These are phyloP conservation scores for Charanyca ferruginea DNA, from an alignment of 2,888 invertebrate species.

Conservation along the genomic window DNA sequence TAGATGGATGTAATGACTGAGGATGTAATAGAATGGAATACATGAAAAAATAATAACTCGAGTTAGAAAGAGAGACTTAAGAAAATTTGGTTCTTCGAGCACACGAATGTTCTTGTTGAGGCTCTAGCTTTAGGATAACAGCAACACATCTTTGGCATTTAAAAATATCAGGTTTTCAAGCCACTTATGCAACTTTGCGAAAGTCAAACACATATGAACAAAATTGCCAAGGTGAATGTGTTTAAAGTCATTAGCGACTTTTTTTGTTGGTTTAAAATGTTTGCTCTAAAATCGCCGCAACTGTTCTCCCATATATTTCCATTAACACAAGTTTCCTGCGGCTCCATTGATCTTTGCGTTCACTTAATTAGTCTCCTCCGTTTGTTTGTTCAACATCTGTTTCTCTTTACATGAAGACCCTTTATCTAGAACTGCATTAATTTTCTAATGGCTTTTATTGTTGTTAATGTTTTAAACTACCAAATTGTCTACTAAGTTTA, in stretches of 20 bases:
- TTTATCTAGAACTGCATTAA: constrained; percentile 18
- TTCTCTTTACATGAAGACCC: constrained; percentile 66
- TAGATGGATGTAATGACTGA: background rate
- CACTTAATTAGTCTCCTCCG: constrained; percentile 73
- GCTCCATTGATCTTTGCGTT: constrained; percentile 67
- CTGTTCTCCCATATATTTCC: constrained; percentile 50
- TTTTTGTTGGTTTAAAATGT: constrained; percentile 14
- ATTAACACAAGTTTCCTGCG: constrained; percentile 48
- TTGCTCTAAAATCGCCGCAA: constrained; percentile 12
- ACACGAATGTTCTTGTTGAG: background rate
- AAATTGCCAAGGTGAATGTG: constrained; percentile 39
- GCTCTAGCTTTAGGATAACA: background rate
- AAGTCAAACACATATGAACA: constrained; percentile 41
- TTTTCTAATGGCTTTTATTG: constrained; percentile 6
- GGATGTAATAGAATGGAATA: background rate
- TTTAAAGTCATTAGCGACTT: constrained; percentile 10
- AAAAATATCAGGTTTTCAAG: constrained; percentile 34
- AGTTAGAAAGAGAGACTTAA: no score
- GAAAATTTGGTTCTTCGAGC: background rate
- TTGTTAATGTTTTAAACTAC: background rate
- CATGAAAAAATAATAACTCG: no score
- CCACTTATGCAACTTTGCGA: constrained; percentile 35
- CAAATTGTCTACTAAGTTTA: background rate
- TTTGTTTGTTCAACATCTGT: constrained; percentile 74
- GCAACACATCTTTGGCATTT: constrained; percentile 1